A percentile compares a stretch with the other conserved stretches of the same genome.
These are phyloP conservation scores for Myotis davidii DNA, from an alignment of 2,113 vertebrate genomes.

Conservation along the genomic window DNA sequence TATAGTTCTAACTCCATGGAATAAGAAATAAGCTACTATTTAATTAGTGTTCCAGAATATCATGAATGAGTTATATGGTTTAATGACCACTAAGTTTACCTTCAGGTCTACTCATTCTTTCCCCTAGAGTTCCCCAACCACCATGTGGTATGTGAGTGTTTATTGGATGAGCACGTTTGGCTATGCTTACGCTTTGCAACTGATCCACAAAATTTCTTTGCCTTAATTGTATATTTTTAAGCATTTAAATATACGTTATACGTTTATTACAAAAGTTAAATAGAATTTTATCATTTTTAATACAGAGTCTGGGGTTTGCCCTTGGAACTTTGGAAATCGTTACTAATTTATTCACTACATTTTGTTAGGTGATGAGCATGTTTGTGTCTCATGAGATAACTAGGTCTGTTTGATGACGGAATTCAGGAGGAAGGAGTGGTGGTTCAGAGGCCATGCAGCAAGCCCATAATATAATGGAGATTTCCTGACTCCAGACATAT, in stretches of 20 bases:
- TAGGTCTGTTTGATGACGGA: background rate
- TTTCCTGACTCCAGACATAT: background rate
- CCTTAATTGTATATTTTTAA: background rate
- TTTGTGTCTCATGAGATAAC: background rate
- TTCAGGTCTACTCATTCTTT: background rate
- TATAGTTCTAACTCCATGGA: background rate
- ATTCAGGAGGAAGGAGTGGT: background rate
- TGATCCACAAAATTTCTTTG: background rate
- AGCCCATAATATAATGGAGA: background rate
- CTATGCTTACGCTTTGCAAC: background rate
- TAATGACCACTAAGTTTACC: background rate
- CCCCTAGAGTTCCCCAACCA: background rate
- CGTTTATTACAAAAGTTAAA: background rate
- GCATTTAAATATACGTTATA: background rate
- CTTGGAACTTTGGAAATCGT: background rate
- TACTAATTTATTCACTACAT: background rate
- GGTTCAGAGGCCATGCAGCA: background rate
- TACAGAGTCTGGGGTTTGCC: background rate
- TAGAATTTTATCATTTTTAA: background rate
- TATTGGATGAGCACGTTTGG: background rate
- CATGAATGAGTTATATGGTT: background rate
- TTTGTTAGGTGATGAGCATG: background rate
- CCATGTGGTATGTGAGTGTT: background rate
- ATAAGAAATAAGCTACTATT: slow-evolving; percentile 31
- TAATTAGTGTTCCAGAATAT: background rate